Conservation (phyloP, 2,888 invertebrate species). For the Villa cingulata region DNA sequence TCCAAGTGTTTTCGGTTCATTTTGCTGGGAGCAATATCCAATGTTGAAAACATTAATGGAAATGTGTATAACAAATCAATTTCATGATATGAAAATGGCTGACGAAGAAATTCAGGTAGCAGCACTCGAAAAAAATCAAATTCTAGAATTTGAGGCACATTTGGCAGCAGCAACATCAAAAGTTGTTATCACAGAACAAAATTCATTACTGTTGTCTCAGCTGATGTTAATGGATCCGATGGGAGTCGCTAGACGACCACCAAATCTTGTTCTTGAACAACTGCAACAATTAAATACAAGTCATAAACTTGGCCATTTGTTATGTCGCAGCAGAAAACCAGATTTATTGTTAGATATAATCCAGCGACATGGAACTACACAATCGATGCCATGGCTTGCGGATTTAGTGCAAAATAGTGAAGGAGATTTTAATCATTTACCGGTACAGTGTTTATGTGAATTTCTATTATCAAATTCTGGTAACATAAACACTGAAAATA, state of each 20-base stretch:
- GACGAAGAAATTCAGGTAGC: slow-evolving; percentile 54
- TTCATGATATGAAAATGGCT: slow-evolving; percentile 42
- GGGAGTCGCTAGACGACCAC: slow-evolving; percentile 71
- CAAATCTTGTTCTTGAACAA: slow-evolving; percentile 61
- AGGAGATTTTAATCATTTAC: slow-evolving; percentile 60
- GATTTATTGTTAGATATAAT: slow-evolving; percentile 88
- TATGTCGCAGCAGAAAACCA: slow-evolving; percentile 79
- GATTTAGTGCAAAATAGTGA: slow-evolving; percentile 87
- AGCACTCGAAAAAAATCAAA: slow-evolving; percentile 59
- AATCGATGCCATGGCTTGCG: slow-evolving; percentile 95
- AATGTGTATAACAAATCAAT: slow-evolving; percentile 84
- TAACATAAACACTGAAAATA: slow-evolving; percentile 51
- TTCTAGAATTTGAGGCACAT: slow-evolving; percentile 81
- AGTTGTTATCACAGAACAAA: slow-evolving; percentile 78
- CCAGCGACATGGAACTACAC: slow-evolving; percentile 73
- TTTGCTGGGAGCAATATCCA: slow-evolving; percentile 83
- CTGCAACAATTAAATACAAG: slow-evolving; percentile 62
- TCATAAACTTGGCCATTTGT: slow-evolving; percentile 72
- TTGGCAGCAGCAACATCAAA: slow-evolving; percentile 81
- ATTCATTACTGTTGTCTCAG: slow-evolving; percentile 71
- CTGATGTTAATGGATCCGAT: slow-evolving; percentile 75
- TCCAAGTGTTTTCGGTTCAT: slow-evolving; percentile 70
- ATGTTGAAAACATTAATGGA: slow-evolving; percentile 84
- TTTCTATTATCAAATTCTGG: slow-evolving; percentile 63
- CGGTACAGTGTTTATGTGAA: slow-evolving; percentile 96